Percentiles rank a stretch among this genome's conserved stretches.
phyloP scores from a whole-genome alignment of 2,113 vertebrate species.

The Chloroceryle aenea region DNA sequence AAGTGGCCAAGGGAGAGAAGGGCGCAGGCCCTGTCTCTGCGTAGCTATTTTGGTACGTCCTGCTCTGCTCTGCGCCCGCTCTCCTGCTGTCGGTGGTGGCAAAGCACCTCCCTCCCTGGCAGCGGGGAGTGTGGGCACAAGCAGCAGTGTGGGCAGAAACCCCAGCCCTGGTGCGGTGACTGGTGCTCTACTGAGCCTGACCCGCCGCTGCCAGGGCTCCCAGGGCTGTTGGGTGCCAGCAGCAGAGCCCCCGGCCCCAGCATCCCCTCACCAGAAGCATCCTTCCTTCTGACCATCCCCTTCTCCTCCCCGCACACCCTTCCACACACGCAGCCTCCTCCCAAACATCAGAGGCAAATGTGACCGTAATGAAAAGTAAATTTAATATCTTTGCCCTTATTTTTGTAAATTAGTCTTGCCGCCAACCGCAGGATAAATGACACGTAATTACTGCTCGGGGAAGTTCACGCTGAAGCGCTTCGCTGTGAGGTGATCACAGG shows the following conservation, averaged over 20 bases:
- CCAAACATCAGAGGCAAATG: not conserved
- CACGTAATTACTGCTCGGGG: constrained; percentile 14
- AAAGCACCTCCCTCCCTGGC: not conserved
- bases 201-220: rapidly evolving
- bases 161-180: not conserved
- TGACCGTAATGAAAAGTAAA: not conserved
- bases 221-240: rapidly evolving
- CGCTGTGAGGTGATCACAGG: constrained; percentile 13
- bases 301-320: not conserved
- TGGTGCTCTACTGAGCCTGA: not conserved
- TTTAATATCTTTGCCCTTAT: not conserved
- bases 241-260: rapidly evolving
- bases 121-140: not conserved
- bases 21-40: rapidly evolving
- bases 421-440: constrained; percentile 15
- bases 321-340: not conserved
- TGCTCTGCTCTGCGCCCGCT: rapidly evolving
- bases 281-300: not conserved
- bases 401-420: constrained; percentile 19
- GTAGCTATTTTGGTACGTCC: not conserved
- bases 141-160: not conserved
- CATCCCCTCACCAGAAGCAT: rapidly evolving
- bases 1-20: not conserved
- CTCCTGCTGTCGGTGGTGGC: rapidly evolving
- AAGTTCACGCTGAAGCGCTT: constrained; percentile 6